Evolutionary conservation across 2,888 invertebrate genomes (phyloP).

Genomic region (Abrostola triplasia): DNA sequence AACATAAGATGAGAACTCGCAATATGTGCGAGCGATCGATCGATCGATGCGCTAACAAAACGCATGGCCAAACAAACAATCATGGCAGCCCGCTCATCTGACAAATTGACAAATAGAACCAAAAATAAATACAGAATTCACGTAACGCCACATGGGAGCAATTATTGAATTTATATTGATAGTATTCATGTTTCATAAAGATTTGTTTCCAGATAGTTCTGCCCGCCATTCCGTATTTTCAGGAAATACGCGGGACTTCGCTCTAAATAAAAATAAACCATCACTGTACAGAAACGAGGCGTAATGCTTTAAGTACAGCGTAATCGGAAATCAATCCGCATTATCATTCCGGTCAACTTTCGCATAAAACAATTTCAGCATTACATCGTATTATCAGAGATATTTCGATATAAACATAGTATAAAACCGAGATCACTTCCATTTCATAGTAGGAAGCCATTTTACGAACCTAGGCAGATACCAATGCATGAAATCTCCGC

Average conservation of each 20-base stretch:
- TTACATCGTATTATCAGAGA: constrained; percentile 83
- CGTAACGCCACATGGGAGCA: background rate
- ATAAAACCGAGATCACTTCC: constrained; percentile 67
- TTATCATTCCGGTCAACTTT: constrained; percentile 81
- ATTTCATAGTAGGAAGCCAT: constrained; percentile 87
- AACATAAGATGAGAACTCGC: too few species aligned
- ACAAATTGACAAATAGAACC: background rate
- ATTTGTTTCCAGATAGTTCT: background rate
- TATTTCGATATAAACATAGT: constrained; percentile 78
- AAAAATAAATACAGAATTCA: background rate
- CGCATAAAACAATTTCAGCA: constrained; percentile 79
- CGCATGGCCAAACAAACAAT: background rate
- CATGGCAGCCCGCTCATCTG: background rate
- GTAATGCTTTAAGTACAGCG: constrained; percentile 68
- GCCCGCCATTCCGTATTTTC: background rate
- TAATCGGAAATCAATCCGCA: constrained; percentile 77
- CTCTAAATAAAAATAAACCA: constrained; percentile 75
- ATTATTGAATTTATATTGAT: background rate
- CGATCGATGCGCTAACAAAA: background rate
- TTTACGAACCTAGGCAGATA: constrained; percentile 64
- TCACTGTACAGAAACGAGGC: constrained; percentile 65
- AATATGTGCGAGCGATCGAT: background rate
- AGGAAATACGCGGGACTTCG: background rate
- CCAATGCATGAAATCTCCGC: constrained; percentile 11
- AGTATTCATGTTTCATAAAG: background rate